Evolutionary conservation across 92 coral and sea anemone genomes (phyloP), one percentile per base, ranked within the genome.

Genomic region (Muricea muricata): DNA sequence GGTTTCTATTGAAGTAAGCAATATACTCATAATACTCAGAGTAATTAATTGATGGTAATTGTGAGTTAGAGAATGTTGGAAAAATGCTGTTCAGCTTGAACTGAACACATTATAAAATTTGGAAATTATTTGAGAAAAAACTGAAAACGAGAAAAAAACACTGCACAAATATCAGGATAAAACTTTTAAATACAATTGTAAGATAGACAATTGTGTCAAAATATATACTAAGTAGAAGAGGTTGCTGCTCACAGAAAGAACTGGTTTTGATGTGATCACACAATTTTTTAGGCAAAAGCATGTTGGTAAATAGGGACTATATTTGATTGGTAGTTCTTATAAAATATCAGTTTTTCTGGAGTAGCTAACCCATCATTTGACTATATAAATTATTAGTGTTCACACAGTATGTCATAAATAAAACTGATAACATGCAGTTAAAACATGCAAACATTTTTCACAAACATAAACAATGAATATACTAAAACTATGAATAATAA

Each of bases 131-230:
- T 45, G 9, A 45, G 14, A 13, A 45, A 45, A 45, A 1, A 45
- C 9, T 6, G 14, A 13, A 1, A 45, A 45, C 14, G 18, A 0
- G 7, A 52, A 20, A 52, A 52, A 25, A 23, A 52, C 20, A 52
- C 42, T 4, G 9, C 42, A 37, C 42, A 37, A 4, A 37, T 37
- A 4, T 37, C 42, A 37, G 70, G 70, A 63, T 63, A 63, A 63
- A 63, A 28, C 70, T 39, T 63, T 63, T 63, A 63, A 37, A 28
- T 63, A 63, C 70, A 63, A 63, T 63, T 63, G 70, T 63, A 32
- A 18, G 30, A 63, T 28, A 32, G 37, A 28, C 70, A 63, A 63
- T 63, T 32, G 70, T 17, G 70, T 63, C 70, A 63, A 63, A 63
- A 63, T 32, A n/a, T n/a, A 63, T 28, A 32, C 70, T 63, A 63